Percentiles rank a stretch among this genome's conserved stretches.
Evolutionary conservation across 2,888 invertebrate species (phyloP).

Genomic region (Phengaris arion): DNA sequence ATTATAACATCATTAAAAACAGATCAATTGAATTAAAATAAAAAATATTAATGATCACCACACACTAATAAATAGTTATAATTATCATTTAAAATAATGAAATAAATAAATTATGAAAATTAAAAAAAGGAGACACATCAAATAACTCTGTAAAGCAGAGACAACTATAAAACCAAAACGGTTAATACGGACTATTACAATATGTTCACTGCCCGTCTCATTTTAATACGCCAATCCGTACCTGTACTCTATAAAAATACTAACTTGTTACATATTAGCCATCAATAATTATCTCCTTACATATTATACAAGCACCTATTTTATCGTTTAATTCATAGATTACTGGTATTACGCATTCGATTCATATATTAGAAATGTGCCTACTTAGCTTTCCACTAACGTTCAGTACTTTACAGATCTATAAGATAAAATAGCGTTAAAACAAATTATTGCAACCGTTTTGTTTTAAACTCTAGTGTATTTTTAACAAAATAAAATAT

Average conservation of each 20-base stretch:
- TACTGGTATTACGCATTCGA: conserved; percentile 10
- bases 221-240: conserved; percentile 14
- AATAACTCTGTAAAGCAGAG: conserved; percentile 41
- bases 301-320: conserved; percentile 26
- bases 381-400: conserved; percentile 1
- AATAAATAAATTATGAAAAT: conserved; percentile 61
- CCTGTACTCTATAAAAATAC: not conserved
- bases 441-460: conserved; percentile 49
- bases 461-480: conserved; percentile 38
- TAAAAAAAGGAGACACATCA: conserved; percentile 42
- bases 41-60: conserved; percentile 71
- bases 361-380: not conserved
- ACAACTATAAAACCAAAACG: conserved; percentile 22
- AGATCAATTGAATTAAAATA: conserved; percentile 47
- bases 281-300: conserved; percentile 20
- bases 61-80: conserved; percentile 75
- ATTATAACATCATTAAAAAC: conserved; percentile 68
- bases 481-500: conserved; percentile 47
- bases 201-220: not conserved
- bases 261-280: conserved; percentile 1
- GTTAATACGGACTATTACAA: not conserved
- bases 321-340: not conserved
- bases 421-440: conserved; percentile 49
- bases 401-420: not conserved
- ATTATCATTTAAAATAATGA: conserved; percentile 55